Conservation (phyloP, 92 coral and sea anemone genomes). For the Porites divaricata region DNA sequence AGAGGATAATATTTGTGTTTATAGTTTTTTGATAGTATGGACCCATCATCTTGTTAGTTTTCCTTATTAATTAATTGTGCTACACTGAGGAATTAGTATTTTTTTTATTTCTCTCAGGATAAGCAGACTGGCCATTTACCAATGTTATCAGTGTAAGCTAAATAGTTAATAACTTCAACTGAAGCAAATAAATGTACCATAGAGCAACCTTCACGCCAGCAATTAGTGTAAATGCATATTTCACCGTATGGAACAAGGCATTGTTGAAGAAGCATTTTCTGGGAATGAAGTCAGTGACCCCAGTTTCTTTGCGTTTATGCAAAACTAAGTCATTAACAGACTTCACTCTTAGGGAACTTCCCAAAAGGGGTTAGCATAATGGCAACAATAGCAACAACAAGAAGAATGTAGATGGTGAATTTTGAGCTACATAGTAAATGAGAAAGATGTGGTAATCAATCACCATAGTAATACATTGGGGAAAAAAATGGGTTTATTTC, state of each 20-base stretch:
- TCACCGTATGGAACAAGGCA: not conserved
- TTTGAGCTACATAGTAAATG: too few relatives aligned
- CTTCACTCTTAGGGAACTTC: not conserved
- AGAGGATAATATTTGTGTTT: not conserved
- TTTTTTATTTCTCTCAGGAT: too few relatives aligned
- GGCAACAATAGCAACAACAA: not conserved
- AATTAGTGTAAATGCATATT: too few relatives aligned
- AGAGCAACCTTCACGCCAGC: not conserved
- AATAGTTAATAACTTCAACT: not conserved
- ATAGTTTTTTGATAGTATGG: not conserved
- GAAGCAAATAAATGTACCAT: not conserved
- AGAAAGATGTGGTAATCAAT: too few relatives aligned
- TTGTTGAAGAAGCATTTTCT: not conserved
- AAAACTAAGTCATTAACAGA: not conserved
- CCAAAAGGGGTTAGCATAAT: not conserved
- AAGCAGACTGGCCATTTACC: not conserved
- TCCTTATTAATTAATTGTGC: not conserved
- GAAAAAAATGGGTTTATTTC: too few relatives aligned
- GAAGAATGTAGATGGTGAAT: too few relatives aligned
- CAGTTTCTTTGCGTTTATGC: too few relatives aligned
- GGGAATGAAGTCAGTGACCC: not conserved
- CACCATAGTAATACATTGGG: too few relatives aligned
- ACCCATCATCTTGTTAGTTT: not conserved
- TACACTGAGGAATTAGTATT: too few relatives aligned
- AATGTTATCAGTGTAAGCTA: not conserved